Evolutionary conservation across 2,797 vertebrate genomes (phyloP).

Genomic region (Lutjanus argentimaculatus): DNA sequence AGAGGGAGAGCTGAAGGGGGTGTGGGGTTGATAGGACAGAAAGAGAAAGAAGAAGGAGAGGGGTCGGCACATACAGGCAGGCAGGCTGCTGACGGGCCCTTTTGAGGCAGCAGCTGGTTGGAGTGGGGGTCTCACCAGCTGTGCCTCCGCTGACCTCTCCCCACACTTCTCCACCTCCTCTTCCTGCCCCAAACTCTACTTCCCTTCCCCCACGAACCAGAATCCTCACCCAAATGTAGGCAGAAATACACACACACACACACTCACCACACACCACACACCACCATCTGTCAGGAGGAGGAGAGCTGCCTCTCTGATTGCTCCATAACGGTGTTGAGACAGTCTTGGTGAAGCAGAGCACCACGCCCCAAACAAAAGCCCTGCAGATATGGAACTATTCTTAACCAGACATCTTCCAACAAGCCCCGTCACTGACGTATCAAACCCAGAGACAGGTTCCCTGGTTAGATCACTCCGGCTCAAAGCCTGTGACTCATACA

Average conservation of each 20-base stretch:
- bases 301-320: slow-evolving; percentile 67
- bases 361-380: slow-evolving; percentile 60
- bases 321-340: slow-evolving; percentile 57
- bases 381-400: slow-evolving; percentile 54
- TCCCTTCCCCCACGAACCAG: slow-evolving; percentile 55
- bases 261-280: slow-evolving; percentile 42
- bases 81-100: slow-evolving; percentile 77
- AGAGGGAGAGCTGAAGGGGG: slow-evolving; percentile 22
- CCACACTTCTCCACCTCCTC: slow-evolving; percentile 66
- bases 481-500: slow-evolving; percentile 50
- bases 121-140: slow-evolving; percentile 86
- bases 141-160: slow-evolving; percentile 82
- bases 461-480: slow-evolving; percentile 29
- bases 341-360: slow-evolving; percentile 40
- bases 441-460: slow-evolving; percentile 21
- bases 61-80: slow-evolving; percentile 44
- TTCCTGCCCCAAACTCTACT: slow-evolving; percentile 46
- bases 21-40: neutral
- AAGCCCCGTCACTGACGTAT: slow-evolving; percentile 33
- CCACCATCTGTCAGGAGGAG: slow-evolving; percentile 77
- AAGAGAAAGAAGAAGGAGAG: slow-evolving; percentile 37
- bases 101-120: slow-evolving; percentile 88
- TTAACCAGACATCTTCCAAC: slow-evolving; percentile 53
- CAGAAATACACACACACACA: slow-evolving; percentile 49
- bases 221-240: slow-evolving; percentile 51